Evolutionary conservation across 2,797 vertebrate genomes (phyloP).

Genomic region (Clarias pachynema): DNA sequence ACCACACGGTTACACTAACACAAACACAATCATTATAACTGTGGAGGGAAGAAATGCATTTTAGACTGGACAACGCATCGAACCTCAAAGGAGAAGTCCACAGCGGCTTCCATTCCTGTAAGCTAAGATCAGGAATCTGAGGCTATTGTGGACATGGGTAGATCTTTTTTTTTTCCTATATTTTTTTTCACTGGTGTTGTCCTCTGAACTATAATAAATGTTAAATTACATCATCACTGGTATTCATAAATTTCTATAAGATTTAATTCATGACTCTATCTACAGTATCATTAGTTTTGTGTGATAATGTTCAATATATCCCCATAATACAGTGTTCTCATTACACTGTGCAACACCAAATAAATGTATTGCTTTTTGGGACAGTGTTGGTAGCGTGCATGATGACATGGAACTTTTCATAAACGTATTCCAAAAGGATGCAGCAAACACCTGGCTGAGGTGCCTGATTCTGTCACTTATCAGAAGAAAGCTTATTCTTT

Average conservation of each 20-base stretch:
- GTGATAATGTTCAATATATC: neutral
- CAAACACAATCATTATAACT: neutral
- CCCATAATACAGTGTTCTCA: neutral
- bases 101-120: neutral
- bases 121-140: neutral
- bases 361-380: neutral
- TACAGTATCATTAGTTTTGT: neutral
- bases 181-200: neutral
- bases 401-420: neutral
- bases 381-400: neutral
- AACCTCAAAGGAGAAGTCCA: no score
- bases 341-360: neutral
- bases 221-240: neutral
- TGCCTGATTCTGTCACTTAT: conserved; percentile 5
- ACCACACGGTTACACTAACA: neutral
- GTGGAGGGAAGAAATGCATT: neutral
- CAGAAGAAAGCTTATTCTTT: neutral
- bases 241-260: neutral
- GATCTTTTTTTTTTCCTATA: neutral
- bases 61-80: neutral
- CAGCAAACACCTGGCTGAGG: neutral
- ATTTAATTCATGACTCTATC: neutral
- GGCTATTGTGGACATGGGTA: neutral
- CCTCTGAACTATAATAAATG: neutral
- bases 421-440: neutral